phyloP scores from a whole-genome alignment of 2,797 vertebrate species.

The Mareca penelope region DNA sequence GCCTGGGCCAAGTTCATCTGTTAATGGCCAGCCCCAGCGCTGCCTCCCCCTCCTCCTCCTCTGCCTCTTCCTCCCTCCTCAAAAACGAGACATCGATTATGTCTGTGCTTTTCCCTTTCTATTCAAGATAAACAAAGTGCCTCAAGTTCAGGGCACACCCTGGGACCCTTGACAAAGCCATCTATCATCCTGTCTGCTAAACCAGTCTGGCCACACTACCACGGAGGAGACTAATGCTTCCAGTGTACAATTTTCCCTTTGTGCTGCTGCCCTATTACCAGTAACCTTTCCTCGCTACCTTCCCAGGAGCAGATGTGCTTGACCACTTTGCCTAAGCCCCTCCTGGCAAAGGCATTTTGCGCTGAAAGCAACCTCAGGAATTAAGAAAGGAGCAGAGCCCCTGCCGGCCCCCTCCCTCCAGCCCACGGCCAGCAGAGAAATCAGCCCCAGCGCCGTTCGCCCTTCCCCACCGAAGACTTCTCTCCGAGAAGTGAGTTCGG shows the following conservation, averaged over 20 bases:
- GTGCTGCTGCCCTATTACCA: slow-evolving; percentile 80
- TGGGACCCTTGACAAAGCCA: slow-evolving; percentile 93
- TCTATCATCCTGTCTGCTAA: slow-evolving; percentile 89
- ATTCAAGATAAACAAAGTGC: slow-evolving; percentile 98
- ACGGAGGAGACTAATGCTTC: slow-evolving; percentile 82
- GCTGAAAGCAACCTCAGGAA: slow-evolving; percentile 65
- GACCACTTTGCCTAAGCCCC: slow-evolving; percentile 84
- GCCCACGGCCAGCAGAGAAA: slow-evolving; percentile 38
- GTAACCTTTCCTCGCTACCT: slow-evolving; percentile 85
- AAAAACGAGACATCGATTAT: slow-evolving; percentile 90
- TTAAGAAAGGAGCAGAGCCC: neutral
- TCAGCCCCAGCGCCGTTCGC: slow-evolving; percentile 7
- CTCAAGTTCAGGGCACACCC: slow-evolving; percentile 99
- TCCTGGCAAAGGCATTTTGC: slow-evolving; percentile 78
- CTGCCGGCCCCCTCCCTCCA: neutral
- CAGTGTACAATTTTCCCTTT: slow-evolving; percentile 86
- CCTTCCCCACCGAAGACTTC: slow-evolving; percentile 52
- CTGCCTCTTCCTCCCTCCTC: slow-evolving; percentile 81
- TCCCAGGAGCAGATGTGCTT: slow-evolving; percentile 84
- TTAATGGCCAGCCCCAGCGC: slow-evolving; percentile 91
- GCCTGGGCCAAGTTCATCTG: slow-evolving; percentile 95
- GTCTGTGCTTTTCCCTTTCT: slow-evolving; percentile 89
- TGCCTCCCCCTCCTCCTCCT: slow-evolving; percentile 61
- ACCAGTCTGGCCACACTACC: slow-evolving; percentile 85
- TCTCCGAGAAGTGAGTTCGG: slow-evolving; percentile 68